Evolutionary conservation across 2,113 vertebrate species (phyloP), one percentile per base, ranked within the genome.

Genomic region (Morone saxatilis): DNA sequence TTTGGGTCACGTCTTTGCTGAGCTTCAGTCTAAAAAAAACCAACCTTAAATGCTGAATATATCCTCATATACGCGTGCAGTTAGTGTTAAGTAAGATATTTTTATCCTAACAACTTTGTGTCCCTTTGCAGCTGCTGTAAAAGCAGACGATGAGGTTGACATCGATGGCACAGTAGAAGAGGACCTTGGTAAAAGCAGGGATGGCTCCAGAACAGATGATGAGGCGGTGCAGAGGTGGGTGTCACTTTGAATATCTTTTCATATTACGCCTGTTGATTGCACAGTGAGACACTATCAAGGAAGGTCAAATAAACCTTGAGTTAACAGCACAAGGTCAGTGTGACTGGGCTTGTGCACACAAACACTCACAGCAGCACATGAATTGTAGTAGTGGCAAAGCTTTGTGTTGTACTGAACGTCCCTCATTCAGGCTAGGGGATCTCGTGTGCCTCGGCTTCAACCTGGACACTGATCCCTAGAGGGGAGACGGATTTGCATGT

Each of bases 101-200:
- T 8, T 17, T 3, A 8, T 10, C 22, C 2, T 40, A 61, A 68
- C 17, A 11, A 67, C 12, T 67, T 45, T 76, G 51, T 61, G 6
- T 80, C n/a, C 13, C 4, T 59, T 71, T 7, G 9, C 63, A 94
- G 90, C 88, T 80, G 76, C 91, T 57, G 91, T 94, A 63, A 88
- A 86, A 94, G 97, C 74, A 22, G 92, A 94, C 85, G 97, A 77
- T 85, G 95, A 96, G 10, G 80, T 97, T 25, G 97, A 97, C 13
- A 90, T 97, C 12, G 97, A 98, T 6, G 97, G 94, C 1, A 96
- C 95, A 0, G 96, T 98, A 0, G 98, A 98, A 74, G 97, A 98
- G 7, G 97, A 99, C 68, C 71, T 99, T 63, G 98, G 98, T 7
- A 99, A 99, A 94, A 99, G 98, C 91, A 93, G 98, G 81, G 98